Evolutionary conservation across 2,888 invertebrate genomes (phyloP), one percentile per base, ranked within the genome.

Genomic region (Axea sp.): DNA sequence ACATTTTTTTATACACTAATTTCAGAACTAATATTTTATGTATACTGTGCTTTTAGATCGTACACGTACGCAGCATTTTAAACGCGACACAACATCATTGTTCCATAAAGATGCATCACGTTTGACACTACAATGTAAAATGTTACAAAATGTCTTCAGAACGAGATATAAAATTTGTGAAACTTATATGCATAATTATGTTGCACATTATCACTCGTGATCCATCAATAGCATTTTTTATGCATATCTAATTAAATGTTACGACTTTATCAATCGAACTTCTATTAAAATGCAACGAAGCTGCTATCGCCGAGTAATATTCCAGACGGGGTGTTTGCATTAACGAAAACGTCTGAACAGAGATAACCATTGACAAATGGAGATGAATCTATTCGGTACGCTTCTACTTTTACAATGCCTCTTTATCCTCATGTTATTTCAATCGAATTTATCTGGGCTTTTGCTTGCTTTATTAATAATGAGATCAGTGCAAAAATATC

Each of bases 231-330:
- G 19, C 37, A 45, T 30, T 33, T 47, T 64, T 55, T 35, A 15
- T 37, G 9, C 3, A 0, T 3, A 1, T 41, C 33, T 64, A 75
- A 76, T 68, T 75, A 41, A 72, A 71, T 31, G 67, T 26, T 14
- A 30, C 51, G 24, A 17, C 33, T 62, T 45, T 73, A 68, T 75
- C 73, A 28, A 35, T 12, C 28, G 39, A 59, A 68, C 68, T 75
- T 75, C 67, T 47, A 64, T 69, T 73, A 65, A 62, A 76, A 73
- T 64, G 62, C 62, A 69, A 64, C 55, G 37, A 75, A 77, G 49
- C 33, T 49, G 17, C 30, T 65, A 71, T 76, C 71, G 39, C 45
- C 17, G 41, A 69, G 69, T 71, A 67, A 76, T 73, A 74, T 74
- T 76, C 75, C 75, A 76, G 59, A 67, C 45, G 15, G 47, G 59